Conservation (phyloP, 2,888 invertebrate genomes). For the Anagyrus pseudococci region DNA sequence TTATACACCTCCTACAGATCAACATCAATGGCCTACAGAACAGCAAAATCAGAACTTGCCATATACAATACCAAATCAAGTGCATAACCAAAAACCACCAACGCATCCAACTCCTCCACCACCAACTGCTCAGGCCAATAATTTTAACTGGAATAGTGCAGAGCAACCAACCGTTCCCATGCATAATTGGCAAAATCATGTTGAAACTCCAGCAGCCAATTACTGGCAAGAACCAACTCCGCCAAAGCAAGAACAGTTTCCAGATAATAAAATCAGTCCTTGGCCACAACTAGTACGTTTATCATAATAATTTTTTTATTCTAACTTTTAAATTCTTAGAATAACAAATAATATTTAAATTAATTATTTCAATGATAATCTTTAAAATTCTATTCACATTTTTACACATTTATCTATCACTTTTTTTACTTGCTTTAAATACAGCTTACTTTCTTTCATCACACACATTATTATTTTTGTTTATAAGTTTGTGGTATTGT, state of each 20-base stretch:
- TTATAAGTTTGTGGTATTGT: no score
- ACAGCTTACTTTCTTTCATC: no score
- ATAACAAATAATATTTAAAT: background rate
- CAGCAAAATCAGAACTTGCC: slow-evolving; percentile 36
- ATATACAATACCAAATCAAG: slow-evolving; percentile 31
- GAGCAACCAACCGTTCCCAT: slow-evolving; percentile 42
- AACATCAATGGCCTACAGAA: slow-evolving; percentile 44
- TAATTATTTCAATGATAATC: background rate
- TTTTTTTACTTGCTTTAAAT: no score
- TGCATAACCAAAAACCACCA: slow-evolving; percentile 40
- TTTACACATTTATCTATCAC: no score
- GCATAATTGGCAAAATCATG: slow-evolving; percentile 50
- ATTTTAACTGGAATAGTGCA: slow-evolving; percentile 46
- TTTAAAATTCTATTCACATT: no score
- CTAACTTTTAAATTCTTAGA: background rate
- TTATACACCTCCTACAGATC: slow-evolving; percentile 39
- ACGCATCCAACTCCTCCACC: slow-evolving; percentile 38
- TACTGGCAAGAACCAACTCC: slow-evolving; percentile 49
- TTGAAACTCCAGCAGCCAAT: slow-evolving; percentile 38
- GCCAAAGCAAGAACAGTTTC: slow-evolving; percentile 42
- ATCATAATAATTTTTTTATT: slow-evolving; percentile 2
- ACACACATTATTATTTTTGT: no score
- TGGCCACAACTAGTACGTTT: slow-evolving; percentile 41
- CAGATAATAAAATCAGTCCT: slow-evolving; percentile 45
- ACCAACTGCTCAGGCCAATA: slow-evolving; percentile 38